These are phyloP conservation scores for Puma concolor DNA, from an alignment of 2,113 vertebrate species.

Conservation along the genomic window DNA sequence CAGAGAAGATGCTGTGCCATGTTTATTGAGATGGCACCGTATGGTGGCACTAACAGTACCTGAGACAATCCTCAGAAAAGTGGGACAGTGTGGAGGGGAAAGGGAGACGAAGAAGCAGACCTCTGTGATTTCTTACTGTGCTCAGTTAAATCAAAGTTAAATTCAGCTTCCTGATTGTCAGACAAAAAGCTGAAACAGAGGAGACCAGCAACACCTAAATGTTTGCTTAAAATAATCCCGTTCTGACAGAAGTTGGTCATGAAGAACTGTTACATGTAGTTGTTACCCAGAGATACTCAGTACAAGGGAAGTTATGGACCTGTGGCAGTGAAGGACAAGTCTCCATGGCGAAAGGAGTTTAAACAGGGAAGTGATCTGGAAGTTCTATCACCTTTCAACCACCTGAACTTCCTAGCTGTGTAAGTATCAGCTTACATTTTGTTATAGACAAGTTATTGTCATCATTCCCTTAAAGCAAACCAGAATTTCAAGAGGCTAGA, in stretches of 20 bases:
- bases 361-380: background rate
- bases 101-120: background rate
- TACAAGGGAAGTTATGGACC: background rate
- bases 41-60: background rate
- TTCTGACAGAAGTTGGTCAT: background rate
- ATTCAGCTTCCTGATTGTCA: conserved; percentile 7
- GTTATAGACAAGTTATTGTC: background rate
- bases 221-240: conserved; percentile 13
- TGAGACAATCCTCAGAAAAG: background rate
- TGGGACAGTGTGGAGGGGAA: background rate
- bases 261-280: background rate
- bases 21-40: conserved; percentile 19
- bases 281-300: background rate
- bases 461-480: conserved; percentile 42
- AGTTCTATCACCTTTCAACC: background rate
- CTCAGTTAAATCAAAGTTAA: background rate
- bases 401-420: background rate
- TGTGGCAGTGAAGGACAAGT: background rate
- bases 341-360: background rate
- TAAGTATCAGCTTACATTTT: background rate
- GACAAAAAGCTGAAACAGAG: background rate
- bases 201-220: background rate
- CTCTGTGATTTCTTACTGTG: background rate
- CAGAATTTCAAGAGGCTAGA: conserved; percentile 52
- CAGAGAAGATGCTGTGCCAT: background rate